phyloP scores from a whole-genome alignment of 2,888 invertebrate species.

The Eristalis pertinax region DNA sequence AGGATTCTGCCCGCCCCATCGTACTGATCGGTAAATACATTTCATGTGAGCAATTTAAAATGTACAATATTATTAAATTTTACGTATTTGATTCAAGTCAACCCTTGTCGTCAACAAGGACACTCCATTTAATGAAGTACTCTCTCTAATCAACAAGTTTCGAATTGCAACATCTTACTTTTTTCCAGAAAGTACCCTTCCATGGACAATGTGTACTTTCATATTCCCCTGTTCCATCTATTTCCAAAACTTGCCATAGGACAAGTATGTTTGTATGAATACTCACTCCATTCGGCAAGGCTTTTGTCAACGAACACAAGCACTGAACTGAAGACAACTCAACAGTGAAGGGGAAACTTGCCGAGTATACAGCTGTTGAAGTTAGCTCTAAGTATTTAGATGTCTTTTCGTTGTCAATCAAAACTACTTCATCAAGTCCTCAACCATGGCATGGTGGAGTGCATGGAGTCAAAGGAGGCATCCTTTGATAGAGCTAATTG shows the following conservation, averaged over 20 bases:
- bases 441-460: neutral
- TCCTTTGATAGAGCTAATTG: slow-evolving; percentile 31
- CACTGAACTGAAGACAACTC: neutral
- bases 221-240: neutral
- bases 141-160: no score
- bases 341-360: neutral
- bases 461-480: neutral
- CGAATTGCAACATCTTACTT: no score
- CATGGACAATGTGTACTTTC: neutral
- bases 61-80: no score
- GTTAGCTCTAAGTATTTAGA: neutral
- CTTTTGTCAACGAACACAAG: neutral
- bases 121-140: no score
- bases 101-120: no score
- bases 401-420: slow-evolving; percentile 33
- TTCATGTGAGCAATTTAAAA: no score
- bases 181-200: no score
- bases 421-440: slow-evolving; percentile 5
- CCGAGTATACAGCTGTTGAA: neutral
- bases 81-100: no score
- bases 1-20: no score
- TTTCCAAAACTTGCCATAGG: neutral
- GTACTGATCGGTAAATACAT: no score
- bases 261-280: neutral
- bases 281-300: neutral